phyloP scores from a whole-genome alignment of 2,113 vertebrate species.

The Merops nubicus region DNA sequence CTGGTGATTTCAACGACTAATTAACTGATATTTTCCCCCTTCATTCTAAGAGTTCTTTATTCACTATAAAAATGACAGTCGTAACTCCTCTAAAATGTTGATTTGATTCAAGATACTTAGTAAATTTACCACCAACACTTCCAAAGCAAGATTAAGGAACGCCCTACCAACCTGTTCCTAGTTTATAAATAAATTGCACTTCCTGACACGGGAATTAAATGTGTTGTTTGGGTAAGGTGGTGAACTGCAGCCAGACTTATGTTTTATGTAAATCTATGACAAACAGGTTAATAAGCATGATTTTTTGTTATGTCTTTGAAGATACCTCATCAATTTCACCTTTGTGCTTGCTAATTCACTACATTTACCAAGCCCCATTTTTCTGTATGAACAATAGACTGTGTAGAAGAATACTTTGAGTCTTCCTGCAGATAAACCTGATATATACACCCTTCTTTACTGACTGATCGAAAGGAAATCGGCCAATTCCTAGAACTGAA shows the following conservation, averaged over 20 bases:
- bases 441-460: background rate
- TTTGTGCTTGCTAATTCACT: background rate
- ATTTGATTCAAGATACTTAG: constrained; percentile 73
- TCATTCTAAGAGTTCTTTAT: constrained; percentile 25
- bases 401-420: background rate
- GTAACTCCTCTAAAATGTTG: constrained; percentile 70
- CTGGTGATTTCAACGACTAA: background rate
- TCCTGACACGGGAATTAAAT: constrained; percentile 41
- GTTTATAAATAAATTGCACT: constrained; percentile 76
- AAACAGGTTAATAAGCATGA: constrained; percentile 26
- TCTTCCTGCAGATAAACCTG: background rate
- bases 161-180: constrained; percentile 70
- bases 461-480: background rate
- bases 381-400: background rate
- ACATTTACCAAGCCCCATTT: background rate
- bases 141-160: constrained; percentile 78
- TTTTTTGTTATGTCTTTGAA: background rate
- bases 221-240: background rate
- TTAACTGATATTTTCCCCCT: background rate
- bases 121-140: constrained; percentile 79
- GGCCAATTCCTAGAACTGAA: background rate
- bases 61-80: constrained; percentile 69
- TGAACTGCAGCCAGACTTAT: constrained; percentile 58
- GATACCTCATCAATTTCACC: background rate
- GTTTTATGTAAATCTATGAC: constrained; percentile 40